Base-by-base conservation (phyloP, 1,140 invertebrate species). In the Caenorhabditis latens region DNA sequence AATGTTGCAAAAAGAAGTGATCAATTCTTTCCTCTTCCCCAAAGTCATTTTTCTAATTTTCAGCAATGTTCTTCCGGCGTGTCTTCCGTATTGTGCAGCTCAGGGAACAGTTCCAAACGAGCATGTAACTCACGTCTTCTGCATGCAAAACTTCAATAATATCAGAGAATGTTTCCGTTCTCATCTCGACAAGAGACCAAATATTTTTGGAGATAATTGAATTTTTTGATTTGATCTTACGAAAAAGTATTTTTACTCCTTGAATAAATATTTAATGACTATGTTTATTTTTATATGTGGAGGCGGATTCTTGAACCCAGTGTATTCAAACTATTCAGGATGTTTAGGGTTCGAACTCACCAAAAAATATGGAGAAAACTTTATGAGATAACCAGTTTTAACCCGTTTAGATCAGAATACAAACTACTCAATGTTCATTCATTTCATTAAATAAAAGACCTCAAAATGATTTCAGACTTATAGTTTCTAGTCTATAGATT, bases 1-100 rank as follows among this genome's bases (percentile, higher is more conserved):
- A 90, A 50, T 91, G 91, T 67, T 91, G 91, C 88, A 92, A 91
- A 84, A 89, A 87, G 84, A 91, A 90, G 91, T 91, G 84, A 87
- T 75, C 61, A 40, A 75, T 9, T 13, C 14, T 21, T 24, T 46
- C 11, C 19, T 48, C 14, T 21, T n/a, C 50, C 24, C 6, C 4
- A 16, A 55, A 9, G 48, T 9, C 42, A 14, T 32, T 21, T n/a
- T 75, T 24, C 19, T 16, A 8, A 19, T 19, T 87, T 91, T 84
- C 79, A 91, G 90, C 43, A 87, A 89, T 40, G 90, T 91, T 32
- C 58, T 90, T 48, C 86, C 85, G 14, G 89, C 90, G 40, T 91
- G 90, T 67, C 57, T 91, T 24, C 67, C 75, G 13, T 91, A 91
- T 58, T 91, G 90, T 86, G 63, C 83, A 40, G 58, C 67, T 14